Evolutionary conservation across 2,888 invertebrate species (phyloP).

Genomic region (Chrysolina haemoptera): DNA sequence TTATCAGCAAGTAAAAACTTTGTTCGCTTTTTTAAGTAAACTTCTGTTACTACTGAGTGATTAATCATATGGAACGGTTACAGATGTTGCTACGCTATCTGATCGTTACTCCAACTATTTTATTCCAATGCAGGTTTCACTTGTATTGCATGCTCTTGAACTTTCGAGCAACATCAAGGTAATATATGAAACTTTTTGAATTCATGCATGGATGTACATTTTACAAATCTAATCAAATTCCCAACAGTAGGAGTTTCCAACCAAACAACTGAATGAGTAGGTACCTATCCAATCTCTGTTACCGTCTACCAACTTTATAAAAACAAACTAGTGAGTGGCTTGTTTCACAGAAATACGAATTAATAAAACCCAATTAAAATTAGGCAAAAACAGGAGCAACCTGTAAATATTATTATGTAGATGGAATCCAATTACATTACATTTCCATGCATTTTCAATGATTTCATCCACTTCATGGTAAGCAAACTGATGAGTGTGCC

Average conservation of each 20-base stretch:
- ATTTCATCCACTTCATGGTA: no score
- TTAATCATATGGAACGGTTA: no score
- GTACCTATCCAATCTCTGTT: constrained; percentile 17
- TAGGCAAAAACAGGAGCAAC: background rate
- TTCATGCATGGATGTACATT: constrained; percentile 30
- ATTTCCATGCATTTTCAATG: no score
- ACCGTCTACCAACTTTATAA: constrained; percentile 5
- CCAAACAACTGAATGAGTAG: constrained; percentile 32
- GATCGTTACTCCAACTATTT: background rate
- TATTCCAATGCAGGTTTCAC: background rate
- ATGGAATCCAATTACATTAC: no score
- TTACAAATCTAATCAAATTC: constrained; percentile 33
- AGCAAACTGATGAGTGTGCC: no score
- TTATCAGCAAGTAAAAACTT: no score
- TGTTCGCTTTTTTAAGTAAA: no score
- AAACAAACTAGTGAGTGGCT: constrained; percentile 5
- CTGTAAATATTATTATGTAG: no score
- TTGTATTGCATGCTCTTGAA: background rate
- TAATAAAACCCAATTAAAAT: background rate
- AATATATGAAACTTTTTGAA: constrained; percentile 24
- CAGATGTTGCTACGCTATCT: background rate
- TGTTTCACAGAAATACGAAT: background rate
- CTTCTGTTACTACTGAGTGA: no score
- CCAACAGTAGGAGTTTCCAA: constrained; percentile 36
- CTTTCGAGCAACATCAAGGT: constrained; percentile 10